Evolutionary conservation across 2,113 vertebrate genomes (phyloP), one percentile per base, ranked within the genome.

Genomic region (Chloropsis cyanopogon): DNA sequence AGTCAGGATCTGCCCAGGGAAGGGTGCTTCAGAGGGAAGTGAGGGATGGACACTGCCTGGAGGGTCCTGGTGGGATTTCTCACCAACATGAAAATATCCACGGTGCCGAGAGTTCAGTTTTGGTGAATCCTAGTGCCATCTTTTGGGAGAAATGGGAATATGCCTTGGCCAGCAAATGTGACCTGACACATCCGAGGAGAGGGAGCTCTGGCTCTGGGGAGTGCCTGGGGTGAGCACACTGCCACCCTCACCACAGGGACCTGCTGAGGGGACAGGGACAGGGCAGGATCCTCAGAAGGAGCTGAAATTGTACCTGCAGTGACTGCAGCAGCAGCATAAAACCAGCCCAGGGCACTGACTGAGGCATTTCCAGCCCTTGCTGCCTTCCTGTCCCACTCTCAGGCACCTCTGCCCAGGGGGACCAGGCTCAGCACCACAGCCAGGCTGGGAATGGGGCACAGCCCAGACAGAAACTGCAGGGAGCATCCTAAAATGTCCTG

Each of bases 51-150:
- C 31, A 5, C 33, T 5, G 6, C 60, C 35, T 19, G 66, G 9
- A 52, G 9, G 4, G 21, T 14, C 17, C 22, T 2, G 37, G 12
- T 35, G 81, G 19, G 7, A 19, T 52, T 90, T 60, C 72, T 44
- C 54, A 26, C 37, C 41, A 19, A 35, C 8, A 4, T 10, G 6
- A 37, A 44, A n/a, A 28, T 5, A 9, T 12, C 71, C 46, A 50
- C 47, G 28, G 52, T 4, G 22, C 23, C 0, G 35, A 86, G 54
- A 16, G 17, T 9, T 88, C 50, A 0, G 50, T 96, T 97, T 91
- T 28, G 71, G 66, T 94, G 94, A 96, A 60, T 93, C 96, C 76
- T 97, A 95, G 87, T 97, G 97, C 97, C 97, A 97, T 85, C 96
- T 97, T 93, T 96, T 97, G 97, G 93, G 92, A 66, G 66, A 96